Base-by-base conservation (phyloP, 2,797 vertebrate genomes). In the Cryptoprocta ferox region DNA sequence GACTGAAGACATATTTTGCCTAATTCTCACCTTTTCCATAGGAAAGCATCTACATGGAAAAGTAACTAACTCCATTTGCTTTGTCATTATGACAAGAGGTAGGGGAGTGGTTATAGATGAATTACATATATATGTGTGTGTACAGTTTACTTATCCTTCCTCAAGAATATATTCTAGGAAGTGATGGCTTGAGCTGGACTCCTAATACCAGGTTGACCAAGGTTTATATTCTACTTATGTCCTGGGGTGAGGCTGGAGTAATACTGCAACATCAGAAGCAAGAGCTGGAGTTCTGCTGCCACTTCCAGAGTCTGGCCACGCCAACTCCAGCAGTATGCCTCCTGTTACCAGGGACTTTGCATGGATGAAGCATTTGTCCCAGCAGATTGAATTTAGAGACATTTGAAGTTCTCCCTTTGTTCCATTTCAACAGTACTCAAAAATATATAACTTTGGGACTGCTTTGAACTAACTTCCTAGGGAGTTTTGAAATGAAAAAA, bases 401-500 rank as follows among this genome's bases (percentile, higher is more conserved):
- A 94, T 97, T 68, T 96, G 82, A 97, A 96, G 86, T 96, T 81
- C 37, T 85, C 75, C 45, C 80, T 97, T 95, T 98, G 93, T 96
- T 97, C 53, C 56, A 79, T 92, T 97, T 93, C 83, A 93, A 94
- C 59, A 75, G 53, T 73, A 76, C 66, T 96, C n/a, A 73, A 97
- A 93, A 97, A 92, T 87, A 95, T 28, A 88, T 63, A 91, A 89
- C 70, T 95, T 85, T 93, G 71, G n/a, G 19, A 8, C 59, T 87
- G 48, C 84, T 97, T 97, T 97, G 96, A 97, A 85, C 80, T 90
- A 95, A 97, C 82, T 84, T 93, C 86, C 76, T 89, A 45, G n/a
- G 87, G 73, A 92, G n/a, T 65, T 96, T 81, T 90, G 48, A 91
- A 97, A 53, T 75, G 32, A 65, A 42, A n/a, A n/a, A 81, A 87